Percentiles rank a stretch among this genome's conserved stretches.
Evolutionary conservation across 2,113 vertebrate genomes (phyloP).

Genomic region (Pandion haliaetus): DNA sequence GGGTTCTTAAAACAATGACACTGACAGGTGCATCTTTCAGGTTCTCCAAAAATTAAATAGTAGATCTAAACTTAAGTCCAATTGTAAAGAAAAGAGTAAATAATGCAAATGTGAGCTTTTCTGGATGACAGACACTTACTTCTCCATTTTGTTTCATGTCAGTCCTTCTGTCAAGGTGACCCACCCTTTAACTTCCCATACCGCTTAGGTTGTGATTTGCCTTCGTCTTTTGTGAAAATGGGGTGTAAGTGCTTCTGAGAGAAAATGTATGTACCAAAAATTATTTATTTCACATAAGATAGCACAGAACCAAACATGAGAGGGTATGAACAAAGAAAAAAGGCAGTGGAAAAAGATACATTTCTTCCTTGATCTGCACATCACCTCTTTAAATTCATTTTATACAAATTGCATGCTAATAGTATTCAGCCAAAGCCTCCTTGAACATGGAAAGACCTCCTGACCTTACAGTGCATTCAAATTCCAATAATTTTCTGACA

Average conservation of each 20-base stretch:
- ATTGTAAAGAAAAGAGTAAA: not conserved
- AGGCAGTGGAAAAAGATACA: not conserved
- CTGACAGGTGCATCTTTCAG: not conserved
- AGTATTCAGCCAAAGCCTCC: not conserved
- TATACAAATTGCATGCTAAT: conserved; percentile 1
- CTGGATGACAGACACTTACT: not conserved
- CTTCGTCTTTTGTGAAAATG: not conserved
- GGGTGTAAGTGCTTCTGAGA: not conserved
- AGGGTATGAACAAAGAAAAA: not conserved
- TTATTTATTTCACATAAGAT: not conserved
- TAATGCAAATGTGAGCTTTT: not conserved
- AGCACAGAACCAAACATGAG: not conserved
- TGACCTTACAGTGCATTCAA: conserved; percentile 1
- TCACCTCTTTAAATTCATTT: not conserved
- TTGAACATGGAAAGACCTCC: not conserved
- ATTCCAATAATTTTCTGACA: not conserved
- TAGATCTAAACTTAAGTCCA: not conserved
- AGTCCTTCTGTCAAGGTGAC: not conserved
- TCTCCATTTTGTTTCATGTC: not conserved
- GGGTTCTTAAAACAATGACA: not conserved
- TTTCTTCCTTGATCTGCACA: not conserved
- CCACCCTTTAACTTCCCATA: not conserved
- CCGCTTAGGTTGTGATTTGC: not conserved
- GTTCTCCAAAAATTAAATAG: not conserved
- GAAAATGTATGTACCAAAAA: not conserved